phyloP scores from a whole-genome alignment of 1,140 invertebrate species.

The Trachymyrmex septentrionalis region DNA sequence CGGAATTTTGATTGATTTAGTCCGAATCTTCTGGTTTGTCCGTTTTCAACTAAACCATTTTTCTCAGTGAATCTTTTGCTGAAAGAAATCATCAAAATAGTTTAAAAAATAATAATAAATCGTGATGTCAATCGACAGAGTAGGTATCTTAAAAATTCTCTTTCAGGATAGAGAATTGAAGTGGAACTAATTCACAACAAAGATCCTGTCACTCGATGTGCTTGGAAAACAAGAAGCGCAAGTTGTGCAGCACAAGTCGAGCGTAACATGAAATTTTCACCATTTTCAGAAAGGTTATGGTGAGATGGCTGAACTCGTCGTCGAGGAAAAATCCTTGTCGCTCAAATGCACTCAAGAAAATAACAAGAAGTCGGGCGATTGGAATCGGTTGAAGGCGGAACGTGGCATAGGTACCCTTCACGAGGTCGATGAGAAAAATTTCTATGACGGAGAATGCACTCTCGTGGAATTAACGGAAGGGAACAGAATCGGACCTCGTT shows the following conservation, averaged over 20 bases:
- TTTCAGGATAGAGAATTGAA: not conserved
- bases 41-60: not conserved
- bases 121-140: not conserved
- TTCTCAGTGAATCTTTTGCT: not conserved
- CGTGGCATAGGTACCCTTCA: not conserved
- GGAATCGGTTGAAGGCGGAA: not conserved
- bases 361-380: conserved; percentile 38
- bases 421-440: conserved; percentile 16
- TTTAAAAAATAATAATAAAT: not conserved
- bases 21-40: no score
- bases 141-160: not conserved
- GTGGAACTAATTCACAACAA: not conserved
- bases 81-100: not conserved
- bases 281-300: not conserved
- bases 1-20: no score
- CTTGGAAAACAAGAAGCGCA: not conserved
- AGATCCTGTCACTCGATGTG: not conserved
- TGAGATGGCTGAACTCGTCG: not conserved
- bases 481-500: not conserved
- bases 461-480: conserved; percentile 19
- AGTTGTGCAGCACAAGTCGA: not conserved
- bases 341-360: conserved; percentile 45
- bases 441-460: conserved; percentile 20
- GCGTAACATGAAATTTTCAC: not conserved
- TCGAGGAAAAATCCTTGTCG: conserved; percentile 20